These are phyloP conservation scores for Mylabris phalerata DNA, from an alignment of 1,140 invertebrate genomes.

Conservation along the genomic window DNA sequence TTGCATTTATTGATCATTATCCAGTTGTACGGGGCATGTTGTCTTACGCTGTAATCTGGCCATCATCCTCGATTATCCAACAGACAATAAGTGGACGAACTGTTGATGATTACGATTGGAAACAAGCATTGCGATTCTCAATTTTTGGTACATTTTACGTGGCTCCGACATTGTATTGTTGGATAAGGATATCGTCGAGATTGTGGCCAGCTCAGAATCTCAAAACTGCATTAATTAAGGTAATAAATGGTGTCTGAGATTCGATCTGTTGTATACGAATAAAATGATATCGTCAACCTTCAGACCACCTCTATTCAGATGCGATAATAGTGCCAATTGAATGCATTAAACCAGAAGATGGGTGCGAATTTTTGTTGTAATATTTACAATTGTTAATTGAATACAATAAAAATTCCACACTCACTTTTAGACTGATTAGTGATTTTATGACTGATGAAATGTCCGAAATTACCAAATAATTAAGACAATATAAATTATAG, in stretches of 20 bases:
- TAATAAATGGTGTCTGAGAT: conserved; percentile 29
- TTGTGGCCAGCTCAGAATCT: conserved; percentile 59
- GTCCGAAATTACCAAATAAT: conserved; percentile 15
- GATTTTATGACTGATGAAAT: too few relatives aligned
- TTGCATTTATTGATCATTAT: conserved; percentile 37
- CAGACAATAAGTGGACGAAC: conserved; percentile 48
- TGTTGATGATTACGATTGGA: conserved; percentile 51
- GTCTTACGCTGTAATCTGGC: conserved; percentile 60
- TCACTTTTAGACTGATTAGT: too few relatives aligned
- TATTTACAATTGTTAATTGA: too few relatives aligned
- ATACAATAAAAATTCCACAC: too few relatives aligned
- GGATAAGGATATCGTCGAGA: conserved; percentile 55
- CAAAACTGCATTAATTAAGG: conserved; percentile 60
- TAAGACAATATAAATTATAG: conserved; percentile 44
- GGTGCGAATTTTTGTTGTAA: too few relatives aligned
- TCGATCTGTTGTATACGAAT: too few relatives aligned
- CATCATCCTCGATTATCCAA: conserved; percentile 39
- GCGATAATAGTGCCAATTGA: too few relatives aligned
- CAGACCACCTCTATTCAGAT: too few relatives aligned
- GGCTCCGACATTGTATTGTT: conserved; percentile 63
- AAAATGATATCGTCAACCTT: too few relatives aligned
- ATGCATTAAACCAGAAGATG: too few relatives aligned
- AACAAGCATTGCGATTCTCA: conserved; percentile 55
- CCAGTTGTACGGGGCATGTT: conserved; percentile 61
- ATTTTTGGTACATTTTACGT: conserved; percentile 63